Conservation (phyloP, 2,113 vertebrate genomes). For the Ictalurus furcatus region DNA sequence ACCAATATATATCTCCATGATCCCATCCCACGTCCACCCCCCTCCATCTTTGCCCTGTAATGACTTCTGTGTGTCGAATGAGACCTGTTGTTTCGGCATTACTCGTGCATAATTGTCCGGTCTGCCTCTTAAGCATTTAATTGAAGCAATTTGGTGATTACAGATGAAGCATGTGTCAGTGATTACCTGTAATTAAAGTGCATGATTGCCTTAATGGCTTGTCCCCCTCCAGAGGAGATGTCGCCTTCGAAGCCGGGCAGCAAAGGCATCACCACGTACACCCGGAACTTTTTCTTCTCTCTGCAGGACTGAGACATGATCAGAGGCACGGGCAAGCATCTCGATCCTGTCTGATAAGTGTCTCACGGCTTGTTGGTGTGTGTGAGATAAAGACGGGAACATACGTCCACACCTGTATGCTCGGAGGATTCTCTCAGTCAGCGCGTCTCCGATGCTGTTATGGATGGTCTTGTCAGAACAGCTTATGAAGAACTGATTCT, state of each 20-base stretch:
- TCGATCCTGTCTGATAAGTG: neutral
- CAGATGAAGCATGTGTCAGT: constrained; percentile 67
- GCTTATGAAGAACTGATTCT: constrained; percentile 60
- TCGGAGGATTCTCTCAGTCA: constrained; percentile 48
- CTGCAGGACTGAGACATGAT: constrained; percentile 34
- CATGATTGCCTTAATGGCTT: constrained; percentile 76
- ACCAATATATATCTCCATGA: constrained; percentile 58
- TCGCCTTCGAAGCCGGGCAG: constrained; percentile 59
- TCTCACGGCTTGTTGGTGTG: neutral
- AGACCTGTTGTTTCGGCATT: constrained; percentile 71
- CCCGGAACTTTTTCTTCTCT: constrained; percentile 55
- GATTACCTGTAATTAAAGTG: constrained; percentile 82
- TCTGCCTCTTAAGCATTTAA: constrained; percentile 70
- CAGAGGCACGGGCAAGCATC: neutral
- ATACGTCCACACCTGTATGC: constrained; percentile 50
- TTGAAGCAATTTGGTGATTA: constrained; percentile 79
- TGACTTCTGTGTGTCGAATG: constrained; percentile 61
- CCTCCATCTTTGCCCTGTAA: constrained; percentile 57
- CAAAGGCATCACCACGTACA: constrained; percentile 54
- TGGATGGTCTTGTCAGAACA: constrained; percentile 49
- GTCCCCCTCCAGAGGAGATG: constrained; percentile 69
- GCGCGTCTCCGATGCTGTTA: constrained; percentile 50
- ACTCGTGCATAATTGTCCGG: constrained; percentile 69
- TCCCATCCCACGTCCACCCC: constrained; percentile 16
- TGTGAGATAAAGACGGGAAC: neutral